phyloP scores from a whole-genome alignment of 1,140 invertebrate species.

The Propsilocerus akamusi region DNA sequence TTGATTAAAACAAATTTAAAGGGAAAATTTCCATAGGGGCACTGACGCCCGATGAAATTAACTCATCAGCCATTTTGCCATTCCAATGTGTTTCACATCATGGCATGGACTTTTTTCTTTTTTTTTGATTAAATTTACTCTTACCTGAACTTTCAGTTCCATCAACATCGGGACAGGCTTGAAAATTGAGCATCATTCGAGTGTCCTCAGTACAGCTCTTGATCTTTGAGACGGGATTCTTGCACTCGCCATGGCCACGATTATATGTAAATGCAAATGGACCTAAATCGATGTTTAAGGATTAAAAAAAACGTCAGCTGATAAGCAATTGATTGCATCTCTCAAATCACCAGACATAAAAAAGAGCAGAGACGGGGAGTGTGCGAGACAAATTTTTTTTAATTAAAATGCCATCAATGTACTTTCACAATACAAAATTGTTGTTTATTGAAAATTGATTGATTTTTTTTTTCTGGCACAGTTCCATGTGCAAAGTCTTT shows the following conservation, averaged over 20 bases:
- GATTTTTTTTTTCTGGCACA: background rate
- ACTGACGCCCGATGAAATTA: background rate
- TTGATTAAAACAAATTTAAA: conserved; percentile 6
- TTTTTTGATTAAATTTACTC: conserved; percentile 7
- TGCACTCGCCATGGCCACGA: conserved; percentile 66
- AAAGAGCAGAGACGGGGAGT: conserved; percentile 19
- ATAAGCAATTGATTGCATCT: background rate
- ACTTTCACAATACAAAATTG: background rate
- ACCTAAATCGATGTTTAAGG: conserved; percentile 10
- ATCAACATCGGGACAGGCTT: conserved; percentile 76
- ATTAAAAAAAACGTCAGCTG: background rate
- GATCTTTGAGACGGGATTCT: conserved; percentile 61
- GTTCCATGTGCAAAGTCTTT: no score
- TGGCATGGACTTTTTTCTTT: background rate
- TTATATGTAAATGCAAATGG: conserved; percentile 34
- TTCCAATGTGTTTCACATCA: background rate
- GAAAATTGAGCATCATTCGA: conserved; percentile 66
- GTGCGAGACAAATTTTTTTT: conserved; percentile 17
- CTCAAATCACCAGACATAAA: background rate
- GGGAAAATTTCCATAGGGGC: background rate
- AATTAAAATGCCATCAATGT: conserved; percentile 2
- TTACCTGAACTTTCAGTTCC: conserved; percentile 67
- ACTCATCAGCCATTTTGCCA: background rate
- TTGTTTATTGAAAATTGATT: conserved; percentile 4
- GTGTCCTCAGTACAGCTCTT: conserved; percentile 82